A percentile compares a stretch with the other conserved stretches of the same genome.
phyloP scores from a whole-genome alignment of 2,113 vertebrate species.

The Calidris pygmaea region DNA sequence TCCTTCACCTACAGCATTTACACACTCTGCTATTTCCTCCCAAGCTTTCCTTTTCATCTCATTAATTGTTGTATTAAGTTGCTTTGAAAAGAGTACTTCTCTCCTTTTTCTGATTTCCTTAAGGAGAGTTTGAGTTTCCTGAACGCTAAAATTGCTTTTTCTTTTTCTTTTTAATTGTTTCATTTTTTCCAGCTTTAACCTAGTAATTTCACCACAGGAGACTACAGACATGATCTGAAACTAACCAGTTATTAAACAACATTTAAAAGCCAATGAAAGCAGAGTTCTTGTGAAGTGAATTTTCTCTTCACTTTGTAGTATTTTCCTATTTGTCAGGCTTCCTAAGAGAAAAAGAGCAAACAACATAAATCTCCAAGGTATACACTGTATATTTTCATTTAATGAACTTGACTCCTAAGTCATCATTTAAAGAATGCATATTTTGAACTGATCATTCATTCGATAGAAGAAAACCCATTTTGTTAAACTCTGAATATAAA shows the following conservation, averaged over 20 bases:
- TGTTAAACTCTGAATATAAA: neutral
- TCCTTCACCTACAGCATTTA: constrained; percentile 90
- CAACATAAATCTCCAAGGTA: constrained; percentile 36
- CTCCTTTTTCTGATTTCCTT: constrained; percentile 91
- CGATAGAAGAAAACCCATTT: neutral
- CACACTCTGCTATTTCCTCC: constrained; percentile 94
- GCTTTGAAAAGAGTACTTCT: constrained; percentile 91
- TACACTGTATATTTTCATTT: neutral
- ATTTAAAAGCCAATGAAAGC: constrained; percentile 6
- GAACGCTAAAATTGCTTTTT: constrained; percentile 96
- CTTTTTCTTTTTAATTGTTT: constrained; percentile 93
- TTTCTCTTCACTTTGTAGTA: constrained; percentile 42
- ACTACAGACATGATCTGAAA: constrained; percentile 9
- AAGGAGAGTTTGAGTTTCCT: constrained; percentile 93
- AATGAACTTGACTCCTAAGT: neutral
- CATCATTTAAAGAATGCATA: neutral
- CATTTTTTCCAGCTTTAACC: constrained; percentile 78
- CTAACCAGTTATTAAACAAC: neutral
- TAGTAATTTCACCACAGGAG: constrained; percentile 36
- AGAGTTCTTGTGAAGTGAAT: constrained; percentile 34
- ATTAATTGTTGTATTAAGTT: constrained; percentile 95
- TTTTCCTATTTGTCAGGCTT: constrained; percentile 50
- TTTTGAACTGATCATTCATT: neutral
- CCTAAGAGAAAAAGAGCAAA: constrained; percentile 60
- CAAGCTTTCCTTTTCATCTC: constrained; percentile 94